phyloP scores from a whole-genome alignment of 1,140 invertebrate genomes.

The Ptiloglossa arizonensis region DNA sequence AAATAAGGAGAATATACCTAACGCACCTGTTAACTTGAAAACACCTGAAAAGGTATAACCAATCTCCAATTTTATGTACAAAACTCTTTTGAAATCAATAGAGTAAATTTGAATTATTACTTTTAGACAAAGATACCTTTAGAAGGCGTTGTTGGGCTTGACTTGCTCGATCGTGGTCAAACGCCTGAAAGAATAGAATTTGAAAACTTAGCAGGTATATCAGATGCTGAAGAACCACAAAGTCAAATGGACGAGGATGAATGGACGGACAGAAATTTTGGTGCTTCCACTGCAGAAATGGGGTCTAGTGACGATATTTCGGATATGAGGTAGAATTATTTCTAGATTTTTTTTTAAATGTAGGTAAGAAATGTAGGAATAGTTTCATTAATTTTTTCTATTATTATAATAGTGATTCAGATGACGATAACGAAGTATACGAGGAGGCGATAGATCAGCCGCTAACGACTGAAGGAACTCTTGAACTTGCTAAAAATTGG shows the following conservation, averaged over 20 bases:
- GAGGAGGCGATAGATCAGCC: constrained; percentile 85
- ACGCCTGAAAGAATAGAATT: constrained; percentile 94
- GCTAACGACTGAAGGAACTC: constrained; percentile 85
- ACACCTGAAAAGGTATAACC: constrained; percentile 73
- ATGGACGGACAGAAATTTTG: constrained; percentile 95
- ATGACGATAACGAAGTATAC: constrained; percentile 84
- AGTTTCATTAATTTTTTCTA: constrained; percentile 21
- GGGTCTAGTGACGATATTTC: constrained; percentile 89
- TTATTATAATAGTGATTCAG: constrained; percentile 80
- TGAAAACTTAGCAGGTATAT: constrained; percentile 84
- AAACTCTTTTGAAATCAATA: neutral
- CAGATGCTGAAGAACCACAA: constrained; percentile 88
- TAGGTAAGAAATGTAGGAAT: neutral
- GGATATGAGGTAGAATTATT: constrained; percentile 83
- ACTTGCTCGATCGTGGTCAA: constrained; percentile 85
- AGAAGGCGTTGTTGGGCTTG: constrained; percentile 82
- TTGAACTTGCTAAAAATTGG: constrained; percentile 85
- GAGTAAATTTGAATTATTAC: neutral
- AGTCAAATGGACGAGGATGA: constrained; percentile 95
- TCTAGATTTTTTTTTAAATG: neutral
- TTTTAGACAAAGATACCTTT: constrained; percentile 70
- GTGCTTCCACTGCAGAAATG: constrained; percentile 87
- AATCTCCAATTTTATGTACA: too few relatives aligned
- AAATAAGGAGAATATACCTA: constrained; percentile 81
- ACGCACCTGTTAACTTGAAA: constrained; percentile 71